Conservation (phyloP, 2,888 invertebrate species). For the Cephonodes hylas region DNA sequence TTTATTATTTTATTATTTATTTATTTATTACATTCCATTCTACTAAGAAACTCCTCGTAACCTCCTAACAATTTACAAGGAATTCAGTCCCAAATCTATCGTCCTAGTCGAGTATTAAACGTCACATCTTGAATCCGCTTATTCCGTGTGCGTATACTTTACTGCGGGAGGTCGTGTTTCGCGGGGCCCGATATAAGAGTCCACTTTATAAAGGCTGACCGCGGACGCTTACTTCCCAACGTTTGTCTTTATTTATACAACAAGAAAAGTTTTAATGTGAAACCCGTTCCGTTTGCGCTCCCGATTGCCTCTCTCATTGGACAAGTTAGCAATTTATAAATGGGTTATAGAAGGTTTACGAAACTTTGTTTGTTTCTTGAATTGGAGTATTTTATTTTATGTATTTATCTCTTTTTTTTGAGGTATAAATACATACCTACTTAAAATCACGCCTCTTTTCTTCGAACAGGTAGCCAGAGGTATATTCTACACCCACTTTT, state of each 20-base stretch:
- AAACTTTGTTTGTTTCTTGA: background rate
- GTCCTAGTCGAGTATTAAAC: no score
- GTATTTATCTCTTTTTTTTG: background rate
- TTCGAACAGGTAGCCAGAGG: no score
- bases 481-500: no score
- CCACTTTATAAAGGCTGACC: slow-evolving; percentile 70
- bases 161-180: slow-evolving; percentile 65
- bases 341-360: background rate
- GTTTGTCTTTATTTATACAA: slow-evolving; percentile 50
- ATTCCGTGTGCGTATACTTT: slow-evolving; percentile 48
- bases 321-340: slow-evolving; percentile 1
- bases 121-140: slow-evolving; percentile 26
- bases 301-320: slow-evolving; percentile 30
- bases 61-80: no score
- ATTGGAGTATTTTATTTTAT: background rate
- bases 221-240: slow-evolving; percentile 51
- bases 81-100: no score
- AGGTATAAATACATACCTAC: no score
- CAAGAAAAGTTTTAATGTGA: slow-evolving; percentile 38
- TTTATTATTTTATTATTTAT: no score
- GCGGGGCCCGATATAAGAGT: slow-evolving; percentile 67
- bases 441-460: no score
- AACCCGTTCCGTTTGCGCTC: slow-evolving; percentile 29
- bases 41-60: no score
- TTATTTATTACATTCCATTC: no score